Evolutionary conservation across 1,140 invertebrate species (phyloP).

Genomic region (Lithobius niger): DNA sequence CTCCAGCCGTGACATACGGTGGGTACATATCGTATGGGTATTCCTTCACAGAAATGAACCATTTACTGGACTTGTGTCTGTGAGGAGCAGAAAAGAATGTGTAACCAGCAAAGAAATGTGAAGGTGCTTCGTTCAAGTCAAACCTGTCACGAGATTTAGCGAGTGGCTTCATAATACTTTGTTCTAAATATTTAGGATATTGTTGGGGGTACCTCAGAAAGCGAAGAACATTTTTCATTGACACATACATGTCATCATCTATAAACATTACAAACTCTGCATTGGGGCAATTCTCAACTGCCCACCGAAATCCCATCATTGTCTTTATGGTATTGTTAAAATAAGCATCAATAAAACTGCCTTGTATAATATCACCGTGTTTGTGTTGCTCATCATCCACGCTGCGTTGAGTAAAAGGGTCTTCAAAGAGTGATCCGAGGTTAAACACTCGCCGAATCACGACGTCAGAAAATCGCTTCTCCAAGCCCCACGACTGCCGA

Average conservation of each 20-base stretch:
- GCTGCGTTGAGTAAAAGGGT: slow-evolving; percentile 13
- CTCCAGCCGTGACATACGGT: slow-evolving; percentile 76
- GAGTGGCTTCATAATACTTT: slow-evolving; percentile 2
- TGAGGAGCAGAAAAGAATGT: slow-evolving; percentile 62
- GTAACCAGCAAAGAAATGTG: slow-evolving; percentile 54
- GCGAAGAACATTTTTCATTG: slow-evolving; percentile 65
- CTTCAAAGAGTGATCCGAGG: slow-evolving; percentile 47
- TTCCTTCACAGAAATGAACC: slow-evolving; percentile 69
- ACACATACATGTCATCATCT: slow-evolving; percentile 88
- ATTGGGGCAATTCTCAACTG: slow-evolving; percentile 50
- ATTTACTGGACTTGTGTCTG: slow-evolving; percentile 62
- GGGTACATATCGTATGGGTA: slow-evolving; percentile 80
- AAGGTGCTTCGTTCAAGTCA: slow-evolving; percentile 1
- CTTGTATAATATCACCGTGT: slow-evolving; percentile 66
- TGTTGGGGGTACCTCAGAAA: slow-evolving; percentile 54
- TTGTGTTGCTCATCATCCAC: slow-evolving; percentile 48
- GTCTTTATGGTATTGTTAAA: slow-evolving; percentile 92
- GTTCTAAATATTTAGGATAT: slow-evolving; percentile 42
- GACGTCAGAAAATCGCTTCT: slow-evolving; percentile 58
- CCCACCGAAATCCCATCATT: slow-evolving; percentile 75
- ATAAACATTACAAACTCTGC: slow-evolving; percentile 75
- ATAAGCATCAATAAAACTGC: slow-evolving; percentile 65
- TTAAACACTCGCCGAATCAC: slow-evolving; percentile 64
- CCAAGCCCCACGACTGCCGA: slow-evolving; percentile 68
- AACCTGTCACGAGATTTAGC: neutral